Conservation (phyloP, 2,797 vertebrate species). For the Chaetodon trifasciatus region DNA sequence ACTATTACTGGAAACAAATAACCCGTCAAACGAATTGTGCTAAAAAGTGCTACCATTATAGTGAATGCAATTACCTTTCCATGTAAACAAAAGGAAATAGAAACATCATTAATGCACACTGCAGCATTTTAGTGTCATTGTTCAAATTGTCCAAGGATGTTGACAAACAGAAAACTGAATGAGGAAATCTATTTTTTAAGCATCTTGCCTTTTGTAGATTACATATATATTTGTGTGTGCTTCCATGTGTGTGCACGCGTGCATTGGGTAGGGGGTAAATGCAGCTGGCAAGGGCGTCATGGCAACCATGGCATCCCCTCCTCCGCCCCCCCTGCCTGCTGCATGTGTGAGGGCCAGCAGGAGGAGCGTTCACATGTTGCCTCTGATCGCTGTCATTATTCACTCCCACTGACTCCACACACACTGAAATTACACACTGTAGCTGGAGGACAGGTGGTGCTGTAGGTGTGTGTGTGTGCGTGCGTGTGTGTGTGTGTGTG, state of each 20-base stretch:
- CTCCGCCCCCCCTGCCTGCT: background rate
- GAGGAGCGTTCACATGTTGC: constrained; percentile 66
- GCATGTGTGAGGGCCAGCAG: constrained; percentile 59
- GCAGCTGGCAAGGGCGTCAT: constrained; percentile 16
- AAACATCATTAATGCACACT: constrained; percentile 4
- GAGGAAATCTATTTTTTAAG: constrained; percentile 13
- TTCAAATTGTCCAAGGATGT: background rate
- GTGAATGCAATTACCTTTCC: background rate
- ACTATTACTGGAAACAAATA: background rate
- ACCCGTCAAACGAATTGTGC: background rate
- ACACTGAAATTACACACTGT: constrained; percentile 9
- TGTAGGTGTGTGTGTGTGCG: constrained; percentile 12
- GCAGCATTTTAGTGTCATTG: background rate
- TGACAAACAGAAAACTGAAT: constrained; percentile 1
- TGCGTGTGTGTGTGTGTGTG: constrained; percentile 25
- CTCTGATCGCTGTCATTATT: constrained; percentile 39
- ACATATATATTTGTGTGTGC: background rate
- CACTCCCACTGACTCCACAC: constrained; percentile 36
- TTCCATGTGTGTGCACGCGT: background rate
- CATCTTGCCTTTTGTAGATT: background rate
- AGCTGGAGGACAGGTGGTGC: constrained; percentile 48
- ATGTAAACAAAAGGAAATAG: constrained; percentile 18
- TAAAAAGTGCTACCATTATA: background rate
- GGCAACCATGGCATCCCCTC: constrained; percentile 36
- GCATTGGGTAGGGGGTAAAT: background rate